Evolutionary conservation across 1,140 invertebrate genomes (phyloP), one percentile per base, ranked within the genome.

Genomic region (Asbolus verrucosus): DNA sequence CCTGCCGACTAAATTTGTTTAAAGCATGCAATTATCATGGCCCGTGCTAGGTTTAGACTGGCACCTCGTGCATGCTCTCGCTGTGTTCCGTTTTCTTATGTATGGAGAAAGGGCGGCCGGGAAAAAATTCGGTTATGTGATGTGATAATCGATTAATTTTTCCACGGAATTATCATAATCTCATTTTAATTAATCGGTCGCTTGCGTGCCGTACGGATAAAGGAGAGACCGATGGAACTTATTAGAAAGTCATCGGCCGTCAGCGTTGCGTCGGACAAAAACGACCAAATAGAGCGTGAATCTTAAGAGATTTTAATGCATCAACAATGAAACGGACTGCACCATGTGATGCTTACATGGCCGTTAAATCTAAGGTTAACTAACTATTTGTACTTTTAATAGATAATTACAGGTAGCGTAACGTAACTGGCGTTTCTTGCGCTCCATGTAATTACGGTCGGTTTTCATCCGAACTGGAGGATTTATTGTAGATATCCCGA

Each of bases 21-120:
- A 79, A 78, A 78, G 73, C 77, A 79, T 79, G 77, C 77, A 79
- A 79, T 79, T 79, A 79, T 79, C 75, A 73, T 72, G 72, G 73
- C 65, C 76, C 72, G 76, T 77, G 75, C 77, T 75, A 73, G 75
- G 70, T 73, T 62, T 71, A 19, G 65, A 67, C 77, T 76, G 76
- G 76, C 75, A 77, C 76, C 73, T 76, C 74, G 73, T 77, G 75
- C 74, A 71, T 69, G 69, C 66, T 65, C 67, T 11, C 33, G n/a
- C 33, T 4, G 11, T 36, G 24, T 31, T 36, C 73, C 43, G 59
- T 54, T 27, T 54, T 54, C 46, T 54, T 54, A 4, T 27, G 8
- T 8, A 8, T 27, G 3, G 24, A 46, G 41, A 19, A 41, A 50
- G 43, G 43, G 8, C 43, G 59, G 60, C 50, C 4, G 54, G 27